These are phyloP conservation scores for Platyrinchus mystaceus DNA, from an alignment of 2,797 vertebrate genomes.

Conservation along the genomic window DNA sequence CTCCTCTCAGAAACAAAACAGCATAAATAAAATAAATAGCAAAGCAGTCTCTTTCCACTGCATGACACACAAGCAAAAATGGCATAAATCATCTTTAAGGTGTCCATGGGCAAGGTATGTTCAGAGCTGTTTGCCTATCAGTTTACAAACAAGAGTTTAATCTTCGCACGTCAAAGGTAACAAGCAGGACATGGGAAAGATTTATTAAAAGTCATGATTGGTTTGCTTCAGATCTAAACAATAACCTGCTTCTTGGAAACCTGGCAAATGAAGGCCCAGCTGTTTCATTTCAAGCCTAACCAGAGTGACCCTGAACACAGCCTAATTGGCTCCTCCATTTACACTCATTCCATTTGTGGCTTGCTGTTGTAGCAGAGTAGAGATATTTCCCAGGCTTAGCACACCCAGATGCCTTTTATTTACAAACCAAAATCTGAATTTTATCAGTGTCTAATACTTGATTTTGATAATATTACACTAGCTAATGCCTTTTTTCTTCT, in stretches of 20 bases:
- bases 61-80: background rate
- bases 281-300: background rate
- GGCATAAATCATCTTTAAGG: constrained; percentile 10
- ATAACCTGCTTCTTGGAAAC: background rate
- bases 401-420: background rate
- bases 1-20: background rate
- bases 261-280: background rate
- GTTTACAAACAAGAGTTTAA: constrained; percentile 7
- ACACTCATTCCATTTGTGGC: background rate
- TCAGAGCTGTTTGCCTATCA: background rate
- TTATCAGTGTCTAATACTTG: background rate
- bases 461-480: constrained; percentile 1
- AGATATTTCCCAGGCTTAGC: background rate
- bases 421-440: background rate
- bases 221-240: background rate
- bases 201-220: background rate
- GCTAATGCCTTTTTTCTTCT: background rate
- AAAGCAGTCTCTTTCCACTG: background rate
- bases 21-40: constrained; percentile 41
- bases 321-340: background rate
- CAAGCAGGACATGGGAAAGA: background rate
- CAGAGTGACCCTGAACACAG: background rate
- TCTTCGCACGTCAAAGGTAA: background rate
- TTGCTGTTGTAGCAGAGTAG: background rate
- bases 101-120: background rate